A percentile compares a stretch with the other conserved stretches of the same genome.
These are phyloP conservation scores for Artibeus jamaicensis DNA, from an alignment of 2,797 vertebrate genomes.

Conservation along the genomic window DNA sequence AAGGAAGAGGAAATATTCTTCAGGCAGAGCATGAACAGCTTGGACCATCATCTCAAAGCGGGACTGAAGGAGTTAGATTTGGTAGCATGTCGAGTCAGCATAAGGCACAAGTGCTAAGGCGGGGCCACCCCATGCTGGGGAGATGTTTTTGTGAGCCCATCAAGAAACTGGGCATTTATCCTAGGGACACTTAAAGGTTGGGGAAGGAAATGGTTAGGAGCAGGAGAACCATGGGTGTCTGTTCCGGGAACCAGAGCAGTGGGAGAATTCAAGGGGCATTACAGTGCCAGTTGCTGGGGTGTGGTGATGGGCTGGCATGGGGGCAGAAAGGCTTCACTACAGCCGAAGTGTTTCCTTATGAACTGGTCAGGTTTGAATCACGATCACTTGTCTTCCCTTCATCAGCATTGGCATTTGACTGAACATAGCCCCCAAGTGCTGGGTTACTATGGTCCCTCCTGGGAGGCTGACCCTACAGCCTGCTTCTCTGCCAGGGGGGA, in stretches of 20 bases:
- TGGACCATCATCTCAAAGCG: slow-evolving; percentile 6
- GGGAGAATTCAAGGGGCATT: not conserved
- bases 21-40: not conserved
- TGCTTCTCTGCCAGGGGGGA: not conserved
- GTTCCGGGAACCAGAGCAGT: not conserved
- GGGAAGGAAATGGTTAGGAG: not conserved
- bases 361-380: not conserved
- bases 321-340: not conserved
- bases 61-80: not conserved
- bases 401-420: not conserved
- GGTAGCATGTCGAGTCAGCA: not conserved
- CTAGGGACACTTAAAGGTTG: not conserved
- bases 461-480: not conserved
- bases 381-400: not conserved
- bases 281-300: not conserved
- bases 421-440: not conserved
- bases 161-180: slow-evolving; percentile 1
- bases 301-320: not conserved
- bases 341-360: not conserved
- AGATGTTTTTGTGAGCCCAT: not conserved
- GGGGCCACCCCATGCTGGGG: not conserved
- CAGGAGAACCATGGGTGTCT: not conserved
- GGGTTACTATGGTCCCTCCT: not conserved
- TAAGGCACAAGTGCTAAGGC: not conserved
- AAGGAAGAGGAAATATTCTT: not conserved